These are phyloP conservation scores for Merodon equestris DNA, from an alignment of 2,888 invertebrate genomes.

Conservation along the genomic window DNA sequence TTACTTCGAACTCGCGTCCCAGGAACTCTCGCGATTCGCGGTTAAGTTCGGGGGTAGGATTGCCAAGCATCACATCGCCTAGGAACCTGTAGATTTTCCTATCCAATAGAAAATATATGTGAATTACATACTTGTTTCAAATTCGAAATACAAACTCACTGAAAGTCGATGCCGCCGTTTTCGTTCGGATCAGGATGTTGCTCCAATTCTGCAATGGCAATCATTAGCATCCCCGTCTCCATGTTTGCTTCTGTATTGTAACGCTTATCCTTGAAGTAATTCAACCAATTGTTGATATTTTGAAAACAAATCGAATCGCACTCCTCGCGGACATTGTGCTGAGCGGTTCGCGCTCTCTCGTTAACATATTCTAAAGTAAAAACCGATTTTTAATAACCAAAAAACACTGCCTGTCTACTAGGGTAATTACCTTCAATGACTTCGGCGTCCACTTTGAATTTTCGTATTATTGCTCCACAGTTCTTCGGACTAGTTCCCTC, in stretches of 20 bases:
- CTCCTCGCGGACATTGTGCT: conserved; percentile 71
- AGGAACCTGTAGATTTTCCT: conserved; percentile 75
- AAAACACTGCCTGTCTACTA: too few species aligned
- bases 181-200: conserved; percentile 69
- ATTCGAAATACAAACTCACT: conserved; percentile 37
- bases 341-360: conserved; percentile 68
- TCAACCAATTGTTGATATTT: conserved; percentile 74
- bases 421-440: conserved; percentile 39
- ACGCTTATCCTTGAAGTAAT: conserved; percentile 69
- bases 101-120: background rate
- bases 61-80: conserved; percentile 74
- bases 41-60: conserved; percentile 73
- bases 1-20: conserved; percentile 73
- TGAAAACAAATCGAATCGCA: conserved; percentile 72
- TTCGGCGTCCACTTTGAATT: conserved; percentile 30
- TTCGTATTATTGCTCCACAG: conserved; percentile 19
- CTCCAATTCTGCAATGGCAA: conserved; percentile 72
- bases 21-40: conserved; percentile 72
- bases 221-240: conserved; percentile 73
- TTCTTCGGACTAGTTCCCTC: conserved; percentile 41
- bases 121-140: too few species aligned
- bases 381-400: too few species aligned
- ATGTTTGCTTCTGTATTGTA: conserved; percentile 70
- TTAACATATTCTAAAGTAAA: conserved; percentile 71
- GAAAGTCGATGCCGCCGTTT: conserved; percentile 57